Percentiles rank a stretch among this genome's conserved stretches.
phyloP scores from a whole-genome alignment of 2,797 vertebrate species.

The Atherinosoma microstoma region DNA sequence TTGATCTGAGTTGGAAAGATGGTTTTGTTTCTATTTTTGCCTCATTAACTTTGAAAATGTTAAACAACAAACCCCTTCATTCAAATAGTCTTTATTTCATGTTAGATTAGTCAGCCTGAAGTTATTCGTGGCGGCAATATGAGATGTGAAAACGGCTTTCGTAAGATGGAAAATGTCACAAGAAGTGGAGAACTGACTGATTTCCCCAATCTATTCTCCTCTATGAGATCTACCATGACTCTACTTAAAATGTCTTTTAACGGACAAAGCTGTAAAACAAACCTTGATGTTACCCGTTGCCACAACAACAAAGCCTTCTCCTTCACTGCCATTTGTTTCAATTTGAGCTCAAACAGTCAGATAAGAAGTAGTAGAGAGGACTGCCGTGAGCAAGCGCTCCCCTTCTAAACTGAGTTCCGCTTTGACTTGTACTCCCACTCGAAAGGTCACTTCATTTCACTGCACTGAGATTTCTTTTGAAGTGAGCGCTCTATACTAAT shows the following conservation, averaged over 20 bases:
- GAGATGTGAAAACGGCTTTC: not conserved
- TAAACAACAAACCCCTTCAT: not conserved
- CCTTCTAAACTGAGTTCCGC: conserved; percentile 17
- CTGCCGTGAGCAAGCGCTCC: conserved; percentile 13
- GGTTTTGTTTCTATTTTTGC: not conserved
- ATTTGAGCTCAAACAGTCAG: conserved; percentile 26
- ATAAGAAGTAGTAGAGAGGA: conserved; percentile 53
- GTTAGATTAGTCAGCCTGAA: not conserved
- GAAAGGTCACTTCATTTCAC: conserved; percentile 61
- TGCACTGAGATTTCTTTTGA: conserved; percentile 52
- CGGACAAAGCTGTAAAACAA: conserved; percentile 11
- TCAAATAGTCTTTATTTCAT: conserved; percentile 8
- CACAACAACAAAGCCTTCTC: conserved; percentile 5
- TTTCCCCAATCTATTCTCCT: conserved; percentile 7
- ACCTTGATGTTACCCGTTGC: not conserved
- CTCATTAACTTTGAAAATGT: not conserved
- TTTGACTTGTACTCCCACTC: conserved; percentile 42
- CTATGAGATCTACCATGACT: not conserved
- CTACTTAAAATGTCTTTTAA: conserved; percentile 8
- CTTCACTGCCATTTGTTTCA: conserved; percentile 12
- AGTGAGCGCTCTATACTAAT: conserved; percentile 59
- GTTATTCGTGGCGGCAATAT: not conserved
- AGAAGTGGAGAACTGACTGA: conserved; percentile 9
- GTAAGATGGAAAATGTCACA: conserved; percentile 37
- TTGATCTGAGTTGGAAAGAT: not conserved